Evolutionary conservation across 2,888 invertebrate species (phyloP), one percentile per base, ranked within the genome.

Genomic region (Brenthis hecate): DNA sequence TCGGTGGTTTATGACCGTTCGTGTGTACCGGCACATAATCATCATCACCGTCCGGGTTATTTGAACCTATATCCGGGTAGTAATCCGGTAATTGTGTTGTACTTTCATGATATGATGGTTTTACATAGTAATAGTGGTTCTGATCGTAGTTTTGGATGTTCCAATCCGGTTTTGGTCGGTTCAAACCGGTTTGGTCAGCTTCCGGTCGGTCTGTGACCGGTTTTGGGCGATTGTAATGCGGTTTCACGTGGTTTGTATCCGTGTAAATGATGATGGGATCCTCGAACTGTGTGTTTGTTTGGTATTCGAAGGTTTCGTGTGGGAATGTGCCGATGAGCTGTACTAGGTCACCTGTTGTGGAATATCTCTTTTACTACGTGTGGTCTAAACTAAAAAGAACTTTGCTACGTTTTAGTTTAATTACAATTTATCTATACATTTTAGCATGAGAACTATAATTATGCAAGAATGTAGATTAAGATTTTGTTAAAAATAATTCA

Each of bases 271-370:
- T 88, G 70, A 89, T 86, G 1, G 93, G 93, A 55, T 92, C 93
- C 64, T 92, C 92, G 77, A 85, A 92, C 76, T 92, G 89, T 61
- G 89, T 91, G 81, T 87, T 89, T 70, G 80, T 79, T 79, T 87
- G 88, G 72, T 90, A 89, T 68, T 89, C 89, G 80, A 87, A 92
- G 78, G 82, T 88, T 79, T 92, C 92, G 78, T 92, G 89, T 66
- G 93, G 93, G 72, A 93, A 92, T 79, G 92, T 78, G 6, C 93
- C 93, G 81, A 93, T 92, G 72, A 93, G 83, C 84, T 93, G 89
- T 65, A 93, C 92, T 60, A 93, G 83, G 73, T 93, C 93, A 91
- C 93, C 93, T 93, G 93, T 87, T 80, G 77, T 81, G 75, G 68
- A 80, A 77, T 70, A 71, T 76, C 56, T 43, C 2, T 53, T 65